These are phyloP conservation scores for Pteropus rufus DNA, from an alignment of 2,797 vertebrate species.

Conservation along the genomic window DNA sequence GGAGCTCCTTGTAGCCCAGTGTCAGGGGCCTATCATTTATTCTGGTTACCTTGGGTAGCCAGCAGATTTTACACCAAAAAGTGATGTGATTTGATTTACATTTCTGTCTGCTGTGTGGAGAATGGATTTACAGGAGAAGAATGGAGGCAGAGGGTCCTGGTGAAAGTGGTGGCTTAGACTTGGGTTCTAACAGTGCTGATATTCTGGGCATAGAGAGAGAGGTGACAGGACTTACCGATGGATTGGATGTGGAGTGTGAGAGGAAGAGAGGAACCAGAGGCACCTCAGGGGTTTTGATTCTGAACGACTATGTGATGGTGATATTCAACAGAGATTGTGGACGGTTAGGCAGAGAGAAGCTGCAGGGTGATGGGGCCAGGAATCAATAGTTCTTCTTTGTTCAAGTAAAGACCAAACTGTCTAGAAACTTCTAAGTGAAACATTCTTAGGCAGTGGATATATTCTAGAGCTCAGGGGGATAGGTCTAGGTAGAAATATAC, in stretches of 20 bases:
- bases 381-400: not conserved
- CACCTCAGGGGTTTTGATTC: not conserved
- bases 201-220: not conserved
- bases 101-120: not conserved
- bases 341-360: not conserved
- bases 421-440: not conserved
- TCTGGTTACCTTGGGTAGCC: not conserved
- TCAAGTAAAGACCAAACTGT: not conserved
- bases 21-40: not conserved
- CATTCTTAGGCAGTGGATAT: not conserved
- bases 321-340: not conserved
- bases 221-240: not conserved
- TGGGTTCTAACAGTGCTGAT: not conserved
- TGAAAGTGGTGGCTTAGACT: not conserved
- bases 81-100: not conserved
- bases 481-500: not conserved
- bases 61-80: not conserved
- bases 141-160: not conserved
- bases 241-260: not conserved
- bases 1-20: not conserved
- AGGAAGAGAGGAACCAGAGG: not conserved
- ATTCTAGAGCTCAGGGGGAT: not conserved
- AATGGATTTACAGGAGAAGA: not conserved
- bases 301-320: not conserved
- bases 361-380: not conserved